Evolutionary conservation across 2,888 invertebrate genomes (phyloP).

Genomic region (Pristionchus mayeri): DNA sequence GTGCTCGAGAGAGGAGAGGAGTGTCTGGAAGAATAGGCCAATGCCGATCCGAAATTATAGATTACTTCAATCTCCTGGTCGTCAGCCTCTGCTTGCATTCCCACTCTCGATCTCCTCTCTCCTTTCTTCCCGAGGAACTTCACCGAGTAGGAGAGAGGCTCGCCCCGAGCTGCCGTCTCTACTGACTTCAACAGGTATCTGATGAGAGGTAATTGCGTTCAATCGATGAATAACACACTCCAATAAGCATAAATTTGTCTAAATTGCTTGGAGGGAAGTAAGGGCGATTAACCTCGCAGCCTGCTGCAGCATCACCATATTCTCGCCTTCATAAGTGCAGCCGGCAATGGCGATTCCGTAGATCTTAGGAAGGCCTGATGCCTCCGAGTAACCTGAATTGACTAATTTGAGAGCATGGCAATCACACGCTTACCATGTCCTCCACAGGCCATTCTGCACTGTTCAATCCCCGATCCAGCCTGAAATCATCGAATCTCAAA

Average conservation of each 20-base stretch:
- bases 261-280: too few species aligned
- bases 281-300: constrained; percentile 84
- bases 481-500: constrained; percentile 79
- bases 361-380: constrained; percentile 86
- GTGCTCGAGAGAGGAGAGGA: constrained; percentile 17
- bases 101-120: constrained; percentile 53
- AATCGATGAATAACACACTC: too few species aligned
- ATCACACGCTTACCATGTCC: constrained; percentile 88
- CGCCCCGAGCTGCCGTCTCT: constrained; percentile 60
- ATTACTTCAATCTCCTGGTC: neutral
- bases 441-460: constrained; percentile 89
- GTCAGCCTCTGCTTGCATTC: neutral
- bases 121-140: constrained; percentile 56
- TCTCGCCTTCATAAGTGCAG: constrained; percentile 96
- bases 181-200: constrained; percentile 84
- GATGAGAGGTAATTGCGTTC: constrained; percentile 12
- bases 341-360: constrained; percentile 86
- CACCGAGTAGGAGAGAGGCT: constrained; percentile 55
- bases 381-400: constrained; percentile 27
- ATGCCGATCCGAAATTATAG: neutral
- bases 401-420: neutral
- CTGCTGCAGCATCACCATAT: constrained; percentile 92
- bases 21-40: neutral
- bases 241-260: too few species aligned
- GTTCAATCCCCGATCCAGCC: constrained; percentile 83